Evolutionary conservation across 2,888 invertebrate species (phyloP).

Genomic region (Drosophila histrio): DNA sequence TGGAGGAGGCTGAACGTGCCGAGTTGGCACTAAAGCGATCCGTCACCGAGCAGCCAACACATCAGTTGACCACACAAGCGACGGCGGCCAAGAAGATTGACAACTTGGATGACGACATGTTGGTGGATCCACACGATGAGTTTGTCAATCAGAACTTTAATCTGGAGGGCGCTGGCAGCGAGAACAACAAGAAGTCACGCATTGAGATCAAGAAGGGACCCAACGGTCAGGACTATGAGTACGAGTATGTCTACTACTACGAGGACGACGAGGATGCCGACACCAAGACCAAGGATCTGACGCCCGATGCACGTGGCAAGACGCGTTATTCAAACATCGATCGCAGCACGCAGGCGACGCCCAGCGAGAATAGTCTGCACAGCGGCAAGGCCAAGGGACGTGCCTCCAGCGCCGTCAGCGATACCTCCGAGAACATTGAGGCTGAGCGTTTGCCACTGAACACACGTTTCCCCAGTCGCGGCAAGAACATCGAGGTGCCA

Average conservation of each 20-base stretch:
- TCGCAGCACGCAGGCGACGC: constrained; percentile 84
- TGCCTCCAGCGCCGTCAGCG: constrained; percentile 74
- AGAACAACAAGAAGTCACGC: constrained; percentile 89
- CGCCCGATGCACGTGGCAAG: constrained; percentile 85
- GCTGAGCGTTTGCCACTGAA: constrained; percentile 89
- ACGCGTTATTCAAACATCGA: constrained; percentile 84
- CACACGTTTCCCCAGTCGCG: constrained; percentile 93
- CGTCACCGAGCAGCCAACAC: constrained; percentile 59
- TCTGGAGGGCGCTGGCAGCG: constrained; percentile 88
- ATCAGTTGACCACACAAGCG: constrained; percentile 73
- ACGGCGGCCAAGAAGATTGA: constrained; percentile 61
- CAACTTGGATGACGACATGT: constrained; percentile 65
- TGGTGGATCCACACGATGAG: constrained; percentile 74
- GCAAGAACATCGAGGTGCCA: constrained; percentile 84
- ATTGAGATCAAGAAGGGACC: constrained; percentile 94
- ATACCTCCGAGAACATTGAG: constrained; percentile 73
- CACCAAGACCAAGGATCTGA: constrained; percentile 65
- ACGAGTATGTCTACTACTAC: constrained; percentile 96
- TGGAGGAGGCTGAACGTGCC: constrained; percentile 57
- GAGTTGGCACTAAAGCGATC: constrained; percentile 35
- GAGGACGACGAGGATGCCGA: constrained; percentile 89
- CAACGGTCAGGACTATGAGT: constrained; percentile 95
- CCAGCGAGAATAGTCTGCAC: constrained; percentile 86
- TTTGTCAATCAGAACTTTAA: constrained; percentile 85
- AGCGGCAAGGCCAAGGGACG: constrained; percentile 87